Percentiles rank a stretch among this genome's conserved stretches.
Conservation (phyloP, 2,797 vertebrate species). For the Myotis findleyi region DNA sequence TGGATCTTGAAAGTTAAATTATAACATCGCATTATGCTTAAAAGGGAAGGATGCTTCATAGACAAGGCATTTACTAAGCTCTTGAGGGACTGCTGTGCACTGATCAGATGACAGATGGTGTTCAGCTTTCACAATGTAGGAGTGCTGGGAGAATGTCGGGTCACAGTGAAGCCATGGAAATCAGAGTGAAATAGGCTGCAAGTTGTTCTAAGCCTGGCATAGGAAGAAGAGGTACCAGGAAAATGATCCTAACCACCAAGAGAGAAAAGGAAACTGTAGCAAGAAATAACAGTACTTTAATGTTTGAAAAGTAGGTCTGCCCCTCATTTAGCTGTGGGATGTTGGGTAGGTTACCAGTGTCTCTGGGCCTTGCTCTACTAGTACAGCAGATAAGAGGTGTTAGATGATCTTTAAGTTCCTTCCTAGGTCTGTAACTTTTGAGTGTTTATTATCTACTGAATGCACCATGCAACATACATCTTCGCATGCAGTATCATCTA, state of each 20-base stretch:
- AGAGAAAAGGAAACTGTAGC: constrained; percentile 53
- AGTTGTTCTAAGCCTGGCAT: constrained; percentile 53
- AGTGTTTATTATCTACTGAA: neutral
- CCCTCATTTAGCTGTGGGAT: neutral
- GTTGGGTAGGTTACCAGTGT: neutral
- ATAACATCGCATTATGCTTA: constrained; percentile 57
- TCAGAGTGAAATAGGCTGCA: constrained; percentile 63
- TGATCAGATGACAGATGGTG: constrained; percentile 70
- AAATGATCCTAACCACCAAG: constrained; percentile 11
- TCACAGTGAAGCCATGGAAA: constrained; percentile 56
- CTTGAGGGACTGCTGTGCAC: constrained; percentile 48
- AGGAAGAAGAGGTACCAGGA: constrained; percentile 29
- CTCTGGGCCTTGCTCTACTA: neutral
- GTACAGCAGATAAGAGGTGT: neutral
- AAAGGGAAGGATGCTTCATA: constrained; percentile 60
- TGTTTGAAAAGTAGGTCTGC: constrained; percentile 15
- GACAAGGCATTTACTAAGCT: constrained; percentile 70
- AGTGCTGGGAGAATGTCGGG: constrained; percentile 65
- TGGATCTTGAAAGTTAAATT: constrained; percentile 71
- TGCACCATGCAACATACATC: neutral
- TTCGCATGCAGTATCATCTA: neutral
- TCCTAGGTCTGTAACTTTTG: neutral
- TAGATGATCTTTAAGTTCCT: neutral
- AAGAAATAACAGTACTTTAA: neutral
- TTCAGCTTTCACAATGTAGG: constrained; percentile 59